Conservation (phyloP, 2,113 vertebrate genomes). For the Pseudorasbora parva region DNA sequence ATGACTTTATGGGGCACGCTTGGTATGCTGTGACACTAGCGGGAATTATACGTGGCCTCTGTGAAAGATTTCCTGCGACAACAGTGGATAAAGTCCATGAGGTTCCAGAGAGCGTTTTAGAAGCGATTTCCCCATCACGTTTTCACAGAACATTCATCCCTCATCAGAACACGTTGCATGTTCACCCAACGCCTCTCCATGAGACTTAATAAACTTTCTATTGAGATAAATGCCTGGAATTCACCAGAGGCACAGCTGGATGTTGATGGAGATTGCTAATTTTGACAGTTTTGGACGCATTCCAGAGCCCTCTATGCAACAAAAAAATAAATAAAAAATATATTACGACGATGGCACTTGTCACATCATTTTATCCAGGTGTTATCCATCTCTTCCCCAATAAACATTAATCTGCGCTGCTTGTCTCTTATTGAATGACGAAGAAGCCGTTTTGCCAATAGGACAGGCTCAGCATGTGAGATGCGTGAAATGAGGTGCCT, state of each 20-base stretch:
- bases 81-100: slow-evolving; percentile 23
- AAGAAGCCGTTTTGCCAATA: slow-evolving; percentile 50
- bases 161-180: slow-evolving; percentile 21
- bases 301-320: slow-evolving; percentile 33
- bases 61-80: slow-evolving; percentile 37
- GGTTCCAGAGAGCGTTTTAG: not conserved
- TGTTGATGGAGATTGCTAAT: slow-evolving; percentile 44
- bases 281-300: slow-evolving; percentile 47
- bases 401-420: slow-evolving; percentile 60
- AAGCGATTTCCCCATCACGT: not conserved
- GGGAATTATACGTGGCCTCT: slow-evolving; percentile 34
- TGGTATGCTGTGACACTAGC: slow-evolving; percentile 14
- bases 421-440: slow-evolving; percentile 59
- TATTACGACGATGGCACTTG: slow-evolving; percentile 44
- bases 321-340: not conserved
- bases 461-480: slow-evolving; percentile 56
- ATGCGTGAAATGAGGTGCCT: slow-evolving; percentile 65
- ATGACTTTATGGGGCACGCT: not conserved
- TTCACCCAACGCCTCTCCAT: slow-evolving; percentile 33
- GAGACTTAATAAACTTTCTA: slow-evolving; percentile 50
- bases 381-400: slow-evolving; percentile 56
- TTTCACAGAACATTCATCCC: slow-evolving; percentile 36
- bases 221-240: slow-evolving; percentile 55
- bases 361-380: slow-evolving; percentile 45
- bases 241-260: slow-evolving; percentile 49